phyloP scores from a whole-genome alignment of 2,113 vertebrate genomes.

The Epinephelus lanceolatus region DNA sequence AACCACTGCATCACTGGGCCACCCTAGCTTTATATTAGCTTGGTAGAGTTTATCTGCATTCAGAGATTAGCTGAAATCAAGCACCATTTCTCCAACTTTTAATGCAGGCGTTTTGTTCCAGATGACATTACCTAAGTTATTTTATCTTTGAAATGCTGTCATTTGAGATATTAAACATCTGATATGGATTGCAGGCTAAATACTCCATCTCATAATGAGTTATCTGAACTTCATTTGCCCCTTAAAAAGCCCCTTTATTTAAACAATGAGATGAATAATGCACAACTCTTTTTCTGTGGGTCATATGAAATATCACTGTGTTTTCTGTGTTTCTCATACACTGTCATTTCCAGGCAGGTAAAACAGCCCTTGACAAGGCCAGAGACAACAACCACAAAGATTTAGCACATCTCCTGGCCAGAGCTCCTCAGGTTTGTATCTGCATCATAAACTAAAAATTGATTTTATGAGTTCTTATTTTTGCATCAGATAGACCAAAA shows the following conservation, averaged over 20 bases:
- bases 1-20: too few relatives aligned
- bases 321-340: not conserved
- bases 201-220: not conserved
- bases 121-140: too few relatives aligned
- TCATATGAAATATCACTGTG: not conserved
- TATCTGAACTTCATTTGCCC: not conserved
- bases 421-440: slow-evolving; percentile 89
- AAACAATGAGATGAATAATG: not conserved
- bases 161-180: too few relatives aligned
- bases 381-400: slow-evolving; percentile 90
- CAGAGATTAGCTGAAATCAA: too few relatives aligned
- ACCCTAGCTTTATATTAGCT: too few relatives aligned
- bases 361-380: slow-evolving; percentile 91
- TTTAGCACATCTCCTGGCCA: slow-evolving; percentile 88
- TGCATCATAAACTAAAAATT: not conserved
- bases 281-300: not conserved
- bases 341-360: slow-evolving; percentile 85
- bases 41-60: too few relatives aligned
- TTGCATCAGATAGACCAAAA: not conserved
- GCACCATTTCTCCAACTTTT: too few relatives aligned
- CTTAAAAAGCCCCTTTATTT: not conserved
- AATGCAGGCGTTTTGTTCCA: too few relatives aligned
- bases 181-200: too few relatives aligned
- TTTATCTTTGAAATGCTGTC: too few relatives aligned
- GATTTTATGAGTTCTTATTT: not conserved